Evolutionary conservation across 2,888 invertebrate species (phyloP).

Genomic region (Marronus borbonicus): DNA sequence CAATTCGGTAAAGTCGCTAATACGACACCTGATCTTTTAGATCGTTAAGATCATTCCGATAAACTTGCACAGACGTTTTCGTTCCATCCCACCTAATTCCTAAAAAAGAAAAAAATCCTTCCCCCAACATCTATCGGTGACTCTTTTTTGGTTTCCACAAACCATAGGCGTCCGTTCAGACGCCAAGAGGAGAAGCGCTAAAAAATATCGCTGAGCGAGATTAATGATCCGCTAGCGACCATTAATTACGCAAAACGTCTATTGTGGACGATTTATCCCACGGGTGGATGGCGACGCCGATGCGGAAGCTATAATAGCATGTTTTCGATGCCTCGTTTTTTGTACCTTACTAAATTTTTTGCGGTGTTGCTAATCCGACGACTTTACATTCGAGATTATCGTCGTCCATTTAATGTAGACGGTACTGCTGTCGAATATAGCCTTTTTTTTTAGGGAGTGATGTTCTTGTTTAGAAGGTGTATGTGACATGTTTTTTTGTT

Average conservation of each 20-base stretch:
- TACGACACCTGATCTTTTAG: neutral
- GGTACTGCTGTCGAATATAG: too few species aligned
- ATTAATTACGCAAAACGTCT: constrained; percentile 41
- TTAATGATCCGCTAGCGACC: constrained; percentile 32
- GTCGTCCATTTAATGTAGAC: too few species aligned
- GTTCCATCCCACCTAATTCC: neutral
- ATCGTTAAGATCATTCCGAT: neutral
- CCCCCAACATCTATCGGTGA: too few species aligned
- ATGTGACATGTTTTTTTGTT: too few species aligned
- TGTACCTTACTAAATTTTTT: too few species aligned
- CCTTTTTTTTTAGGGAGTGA: too few species aligned
- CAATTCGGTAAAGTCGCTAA: neutral
- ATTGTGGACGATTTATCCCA: constrained; percentile 24
- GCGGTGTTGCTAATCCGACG: too few species aligned
- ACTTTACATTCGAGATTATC: too few species aligned
- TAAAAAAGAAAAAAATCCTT: too few species aligned
- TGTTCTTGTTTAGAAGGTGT: too few species aligned
- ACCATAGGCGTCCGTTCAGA: too few species aligned
- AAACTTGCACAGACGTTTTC: constrained; percentile 28
- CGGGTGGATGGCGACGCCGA: neutral
- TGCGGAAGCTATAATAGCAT: neutral
- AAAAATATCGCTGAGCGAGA: constrained; percentile 28
- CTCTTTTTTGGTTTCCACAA: too few species aligned
- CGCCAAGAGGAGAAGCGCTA: neutral
- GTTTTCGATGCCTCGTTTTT: neutral